These are phyloP conservation scores for Boleophthalmus pectinirostris DNA, from an alignment of 2,113 vertebrate species.

Conservation along the genomic window DNA sequence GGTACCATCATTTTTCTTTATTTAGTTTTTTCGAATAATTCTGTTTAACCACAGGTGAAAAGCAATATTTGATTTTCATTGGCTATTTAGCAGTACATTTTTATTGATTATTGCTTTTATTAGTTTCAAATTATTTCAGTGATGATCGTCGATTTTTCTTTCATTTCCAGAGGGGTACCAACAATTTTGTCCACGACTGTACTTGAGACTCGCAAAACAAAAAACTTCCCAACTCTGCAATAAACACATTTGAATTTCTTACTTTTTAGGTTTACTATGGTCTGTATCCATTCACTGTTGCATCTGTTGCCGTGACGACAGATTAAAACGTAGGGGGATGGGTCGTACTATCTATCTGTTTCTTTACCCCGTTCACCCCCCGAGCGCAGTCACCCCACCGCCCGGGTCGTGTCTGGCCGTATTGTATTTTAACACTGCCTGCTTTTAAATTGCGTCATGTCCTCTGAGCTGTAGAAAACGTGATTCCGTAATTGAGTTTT, in stretches of 20 bases:
- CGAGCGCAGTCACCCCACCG: neutral
- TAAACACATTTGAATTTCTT: neutral
- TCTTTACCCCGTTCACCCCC: neutral
- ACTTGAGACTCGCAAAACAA: too few relatives aligned
- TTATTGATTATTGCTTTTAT: too few relatives aligned
- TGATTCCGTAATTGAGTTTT: slow-evolving; percentile 39
- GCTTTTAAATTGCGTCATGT: slow-evolving; percentile 23
- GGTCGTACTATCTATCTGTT: neutral
- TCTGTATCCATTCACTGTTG: neutral
- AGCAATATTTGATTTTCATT: too few relatives aligned
- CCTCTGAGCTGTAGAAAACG: slow-evolving; percentile 29
- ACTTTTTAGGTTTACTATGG: neutral
- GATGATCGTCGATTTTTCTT: too few relatives aligned
- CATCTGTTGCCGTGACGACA: neutral
- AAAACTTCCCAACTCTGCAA: too few relatives aligned
- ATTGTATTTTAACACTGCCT: neutral
- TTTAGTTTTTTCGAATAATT: too few relatives aligned
- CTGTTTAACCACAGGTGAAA: too few relatives aligned
- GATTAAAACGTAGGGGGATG: neutral
- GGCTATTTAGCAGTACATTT: too few relatives aligned
- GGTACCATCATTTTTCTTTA: too few relatives aligned
- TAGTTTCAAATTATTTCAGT: too few relatives aligned
- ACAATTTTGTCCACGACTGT: too few relatives aligned
- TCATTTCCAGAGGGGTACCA: too few relatives aligned
- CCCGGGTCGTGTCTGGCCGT: neutral